phyloP scores from a whole-genome alignment of 2,797 vertebrate genomes.

The Acipenser ruthenus region DNA sequence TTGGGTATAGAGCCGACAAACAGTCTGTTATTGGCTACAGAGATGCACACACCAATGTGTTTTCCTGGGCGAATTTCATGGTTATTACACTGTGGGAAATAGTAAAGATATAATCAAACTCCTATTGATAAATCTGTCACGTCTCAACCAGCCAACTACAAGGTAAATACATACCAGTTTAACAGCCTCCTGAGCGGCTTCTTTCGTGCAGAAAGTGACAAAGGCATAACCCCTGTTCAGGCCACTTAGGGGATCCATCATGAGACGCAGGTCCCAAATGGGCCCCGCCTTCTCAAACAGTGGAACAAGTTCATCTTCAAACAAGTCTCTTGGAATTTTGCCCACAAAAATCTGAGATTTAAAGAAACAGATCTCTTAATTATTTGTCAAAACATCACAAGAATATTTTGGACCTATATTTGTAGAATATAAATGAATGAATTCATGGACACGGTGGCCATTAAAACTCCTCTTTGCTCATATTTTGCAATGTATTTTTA shows the following conservation, averaged over 20 bases:
- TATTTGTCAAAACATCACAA: too few relatives aligned
- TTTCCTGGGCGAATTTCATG: conserved; percentile 95
- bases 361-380: background rate
- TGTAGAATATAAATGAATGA: too few relatives aligned
- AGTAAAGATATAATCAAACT: background rate
- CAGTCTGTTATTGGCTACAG: conserved; percentile 94
- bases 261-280: conserved; percentile 96
- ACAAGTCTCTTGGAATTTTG: conserved; percentile 96
- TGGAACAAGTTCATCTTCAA: conserved; percentile 97
- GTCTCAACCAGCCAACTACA: background rate
- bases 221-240: conserved; percentile 98
- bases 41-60: conserved; percentile 95
- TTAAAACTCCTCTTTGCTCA: too few relatives aligned
- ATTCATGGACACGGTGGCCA: too few relatives aligned
- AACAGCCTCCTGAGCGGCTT: conserved; percentile 95
- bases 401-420: too few relatives aligned
- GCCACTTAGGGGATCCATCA: conserved; percentile 98
- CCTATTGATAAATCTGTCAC: background rate
- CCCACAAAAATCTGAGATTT: conserved; percentile 88
- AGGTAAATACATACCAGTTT: conserved; percentile 73
- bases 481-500: too few relatives aligned
- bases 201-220: conserved; percentile 99
- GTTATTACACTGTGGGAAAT: conserved; percentile 81
- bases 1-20: conserved; percentile 98
- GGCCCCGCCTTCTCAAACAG: conserved; percentile 97